Conservation (phyloP, 2,888 invertebrate species). For the Bugulina stolonifera region DNA sequence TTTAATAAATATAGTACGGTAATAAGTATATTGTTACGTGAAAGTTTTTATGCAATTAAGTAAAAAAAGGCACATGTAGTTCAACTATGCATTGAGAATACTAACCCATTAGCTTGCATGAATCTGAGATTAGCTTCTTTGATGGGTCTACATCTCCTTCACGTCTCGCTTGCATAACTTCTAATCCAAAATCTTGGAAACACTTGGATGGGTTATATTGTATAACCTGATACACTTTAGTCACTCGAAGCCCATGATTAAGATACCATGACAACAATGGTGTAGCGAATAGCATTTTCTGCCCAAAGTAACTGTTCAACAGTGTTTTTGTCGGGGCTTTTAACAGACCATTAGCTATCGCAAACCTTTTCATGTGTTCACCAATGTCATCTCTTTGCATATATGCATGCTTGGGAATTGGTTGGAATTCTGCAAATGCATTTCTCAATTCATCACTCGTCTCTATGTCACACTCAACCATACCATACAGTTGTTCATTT, state of each 20-base stretch:
- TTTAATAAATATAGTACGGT: too few relatives aligned
- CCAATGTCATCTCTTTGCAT: slow-evolving; percentile 12
- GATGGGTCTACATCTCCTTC: slow-evolving; percentile 1
- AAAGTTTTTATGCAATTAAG: too few relatives aligned
- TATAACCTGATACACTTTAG: slow-evolving; percentile 21
- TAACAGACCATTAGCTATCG: not conserved
- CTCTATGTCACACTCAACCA: slow-evolving; percentile 23
- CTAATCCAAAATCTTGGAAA: slow-evolving; percentile 11
- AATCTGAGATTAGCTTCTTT: slow-evolving; percentile 23
- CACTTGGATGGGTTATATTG: slow-evolving; percentile 9
- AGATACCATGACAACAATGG: slow-evolving; percentile 24
- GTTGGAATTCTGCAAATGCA: not conserved
- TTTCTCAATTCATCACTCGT: not conserved
- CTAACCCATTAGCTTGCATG: slow-evolving; percentile 27
- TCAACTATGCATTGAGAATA: too few relatives aligned
- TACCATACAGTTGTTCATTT: slow-evolving; percentile 9
- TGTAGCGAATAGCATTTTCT: slow-evolving; percentile 20
- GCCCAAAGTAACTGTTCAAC: not conserved
- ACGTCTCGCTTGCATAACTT: slow-evolving; percentile 15
- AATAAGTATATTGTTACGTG: too few relatives aligned
- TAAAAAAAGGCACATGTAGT: too few relatives aligned
- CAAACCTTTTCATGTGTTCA: slow-evolving; percentile 17
- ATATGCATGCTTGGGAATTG: not conserved
- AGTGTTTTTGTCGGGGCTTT: slow-evolving; percentile 5
- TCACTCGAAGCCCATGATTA: slow-evolving; percentile 14